Evolutionary conservation across 2,888 invertebrate genomes (phyloP).

Genomic region (Oasisia sp.): DNA sequence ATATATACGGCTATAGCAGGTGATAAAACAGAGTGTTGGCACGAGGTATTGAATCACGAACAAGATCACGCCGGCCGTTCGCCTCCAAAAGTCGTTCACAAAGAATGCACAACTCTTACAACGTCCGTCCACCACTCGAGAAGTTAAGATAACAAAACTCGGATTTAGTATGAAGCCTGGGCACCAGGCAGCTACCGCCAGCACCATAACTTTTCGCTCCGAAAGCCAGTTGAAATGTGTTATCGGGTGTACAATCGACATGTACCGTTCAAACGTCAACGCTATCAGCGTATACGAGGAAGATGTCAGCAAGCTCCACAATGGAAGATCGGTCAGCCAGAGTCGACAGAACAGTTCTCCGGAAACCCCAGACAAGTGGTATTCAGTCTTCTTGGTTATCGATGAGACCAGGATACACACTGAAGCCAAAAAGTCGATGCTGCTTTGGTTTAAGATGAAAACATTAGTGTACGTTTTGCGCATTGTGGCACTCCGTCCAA

Average conservation of each 20-base stretch:
- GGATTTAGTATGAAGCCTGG: constrained; percentile 34
- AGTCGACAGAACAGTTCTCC: constrained; percentile 35
- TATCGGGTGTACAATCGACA: constrained; percentile 40
- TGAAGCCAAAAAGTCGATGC: constrained; percentile 33
- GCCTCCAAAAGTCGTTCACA: background rate
- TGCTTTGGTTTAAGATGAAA: constrained; percentile 37
- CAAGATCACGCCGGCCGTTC: constrained; percentile 33
- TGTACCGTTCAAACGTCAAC: constrained; percentile 38
- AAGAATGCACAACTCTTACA: background rate
- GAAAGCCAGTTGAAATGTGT: constrained; percentile 37
- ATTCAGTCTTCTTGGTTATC: background rate
- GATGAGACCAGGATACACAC: constrained; percentile 30
- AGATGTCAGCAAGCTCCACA: constrained; percentile 38
- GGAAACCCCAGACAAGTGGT: background rate
- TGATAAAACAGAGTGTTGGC: constrained; percentile 36
- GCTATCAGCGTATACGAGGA: constrained; percentile 39
- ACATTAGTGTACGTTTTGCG: constrained; percentile 33
- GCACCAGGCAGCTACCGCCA: constrained; percentile 29
- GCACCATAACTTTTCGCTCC: constrained; percentile 23
- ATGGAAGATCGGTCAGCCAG: constrained; percentile 38
- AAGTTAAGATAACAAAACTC: constrained; percentile 26
- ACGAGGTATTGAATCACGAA: constrained; percentile 37
- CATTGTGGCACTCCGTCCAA: constrained; percentile 27
- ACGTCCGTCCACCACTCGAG: constrained; percentile 23
- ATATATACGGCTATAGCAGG: constrained; percentile 38